phyloP scores from a whole-genome alignment of 2,797 vertebrate species.

The Paratrypauchen microcephalus region DNA sequence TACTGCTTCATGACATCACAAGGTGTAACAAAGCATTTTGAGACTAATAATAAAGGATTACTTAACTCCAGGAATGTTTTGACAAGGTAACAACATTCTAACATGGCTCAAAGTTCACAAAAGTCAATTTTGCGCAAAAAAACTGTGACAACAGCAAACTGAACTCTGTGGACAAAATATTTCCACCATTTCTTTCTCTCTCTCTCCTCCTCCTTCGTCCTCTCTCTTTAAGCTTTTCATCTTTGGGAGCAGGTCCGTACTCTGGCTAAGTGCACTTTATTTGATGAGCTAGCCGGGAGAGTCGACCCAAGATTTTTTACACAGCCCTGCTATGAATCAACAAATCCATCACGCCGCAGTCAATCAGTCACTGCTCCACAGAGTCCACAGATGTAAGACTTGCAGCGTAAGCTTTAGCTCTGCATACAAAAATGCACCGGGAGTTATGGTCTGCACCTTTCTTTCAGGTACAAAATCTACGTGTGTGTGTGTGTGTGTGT shows the following conservation, averaged over 20 bases:
- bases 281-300: constrained; percentile 62
- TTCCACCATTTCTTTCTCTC: constrained; percentile 20
- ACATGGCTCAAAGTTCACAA: too few species aligned
- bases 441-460: background rate
- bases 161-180: constrained; percentile 30
- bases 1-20: too few species aligned
- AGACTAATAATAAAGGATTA: too few species aligned
- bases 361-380: constrained; percentile 56
- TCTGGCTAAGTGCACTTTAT: constrained; percentile 72
- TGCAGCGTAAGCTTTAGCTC: constrained; percentile 53
- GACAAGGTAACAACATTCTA: too few species aligned
- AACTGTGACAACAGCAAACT: constrained; percentile 31
- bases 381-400: constrained; percentile 43
- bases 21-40: too few species aligned
- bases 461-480: background rate
- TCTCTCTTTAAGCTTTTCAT: constrained; percentile 27
- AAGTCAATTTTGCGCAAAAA: background rate
- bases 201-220: constrained; percentile 2
- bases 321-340: constrained; percentile 61
- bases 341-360: constrained; percentile 62
- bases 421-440: constrained; percentile 5
- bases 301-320: constrained; percentile 45
- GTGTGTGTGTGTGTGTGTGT: too few species aligned
- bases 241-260: constrained; percentile 48
- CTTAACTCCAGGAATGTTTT: too few species aligned